Percentiles rank a stretch among this genome's conserved stretches.
phyloP scores from a whole-genome alignment of 2,888 invertebrate species.

The Lamellibrachia satsuma region DNA sequence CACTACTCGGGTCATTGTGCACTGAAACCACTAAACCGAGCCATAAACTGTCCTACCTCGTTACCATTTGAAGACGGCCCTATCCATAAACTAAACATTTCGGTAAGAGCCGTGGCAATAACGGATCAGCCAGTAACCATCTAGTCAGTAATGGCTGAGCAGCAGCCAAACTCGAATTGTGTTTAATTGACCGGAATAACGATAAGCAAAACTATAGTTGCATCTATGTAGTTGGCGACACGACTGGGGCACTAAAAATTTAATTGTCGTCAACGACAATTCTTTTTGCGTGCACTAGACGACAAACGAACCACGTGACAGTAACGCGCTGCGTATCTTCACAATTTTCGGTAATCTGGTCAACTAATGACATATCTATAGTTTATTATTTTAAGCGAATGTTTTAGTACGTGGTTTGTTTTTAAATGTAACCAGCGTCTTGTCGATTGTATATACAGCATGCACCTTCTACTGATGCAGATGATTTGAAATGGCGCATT shows the following conservation, averaged over 20 bases:
- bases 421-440: not conserved
- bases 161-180: not conserved
- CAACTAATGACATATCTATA: not conserved
- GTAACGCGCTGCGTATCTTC: not conserved
- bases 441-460: not conserved
- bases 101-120: not conserved
- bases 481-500: not conserved
- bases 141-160: not conserved
- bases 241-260: not conserved
- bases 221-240: not conserved
- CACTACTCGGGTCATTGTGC: not conserved
- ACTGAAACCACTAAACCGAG: not conserved
- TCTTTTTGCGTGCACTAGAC: not conserved
- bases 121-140: not conserved
- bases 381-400: not conserved
- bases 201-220: not conserved
- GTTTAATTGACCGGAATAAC: not conserved
- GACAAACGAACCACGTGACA: not conserved
- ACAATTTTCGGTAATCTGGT: not conserved
- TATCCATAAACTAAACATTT: not conserved
- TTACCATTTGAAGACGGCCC: not conserved
- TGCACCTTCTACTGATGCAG: not conserved
- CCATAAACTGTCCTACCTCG: not conserved
- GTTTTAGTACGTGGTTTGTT: not conserved
- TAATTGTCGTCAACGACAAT: not conserved